A percentile compares a stretch with the other conserved stretches of the same genome.
Evolutionary conservation across 2,797 vertebrate species (phyloP).

Genomic region (Eremophila alpestris): DNA sequence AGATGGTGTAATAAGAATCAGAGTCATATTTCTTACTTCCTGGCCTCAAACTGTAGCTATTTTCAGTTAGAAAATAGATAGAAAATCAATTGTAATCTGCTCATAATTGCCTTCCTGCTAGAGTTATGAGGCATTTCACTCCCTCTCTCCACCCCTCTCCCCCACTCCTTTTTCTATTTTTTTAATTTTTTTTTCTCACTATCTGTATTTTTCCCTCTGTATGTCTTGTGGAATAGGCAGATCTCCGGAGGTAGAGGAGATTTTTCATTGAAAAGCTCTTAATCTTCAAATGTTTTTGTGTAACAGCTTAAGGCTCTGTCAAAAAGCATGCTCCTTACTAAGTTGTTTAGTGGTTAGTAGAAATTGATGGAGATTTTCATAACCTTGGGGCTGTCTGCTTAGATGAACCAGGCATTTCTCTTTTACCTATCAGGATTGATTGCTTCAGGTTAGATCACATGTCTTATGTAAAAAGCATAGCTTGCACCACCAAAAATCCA

Average conservation of each 20-base stretch:
- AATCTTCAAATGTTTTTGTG: background rate
- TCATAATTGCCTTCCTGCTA: constrained; percentile 17
- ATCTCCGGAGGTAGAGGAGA: background rate
- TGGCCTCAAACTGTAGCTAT: background rate
- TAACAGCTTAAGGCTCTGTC: constrained; percentile 29
- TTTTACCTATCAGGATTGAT: constrained; percentile 12
- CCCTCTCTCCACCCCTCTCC: fast-evolving
- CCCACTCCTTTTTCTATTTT: background rate
- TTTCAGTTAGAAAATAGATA: constrained; percentile 14
- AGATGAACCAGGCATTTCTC: background rate
- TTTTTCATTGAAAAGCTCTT: background rate
- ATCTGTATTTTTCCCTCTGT: background rate
- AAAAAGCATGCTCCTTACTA: background rate
- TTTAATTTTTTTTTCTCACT: background rate
- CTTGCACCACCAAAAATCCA: background rate
- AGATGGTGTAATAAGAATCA: background rate
- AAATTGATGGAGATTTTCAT: background rate
- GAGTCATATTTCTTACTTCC: background rate
- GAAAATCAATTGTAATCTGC: constrained; percentile 44
- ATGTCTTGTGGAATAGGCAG: background rate
- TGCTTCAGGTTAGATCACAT: constrained; percentile 1
- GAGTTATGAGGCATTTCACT: background rate
- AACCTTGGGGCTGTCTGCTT: constrained; percentile 36
- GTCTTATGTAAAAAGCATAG: background rate
- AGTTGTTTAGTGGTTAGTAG: background rate